Evolutionary conservation across 2,113 vertebrate species (phyloP).

Genomic region (Euleptes europaea): DNA sequence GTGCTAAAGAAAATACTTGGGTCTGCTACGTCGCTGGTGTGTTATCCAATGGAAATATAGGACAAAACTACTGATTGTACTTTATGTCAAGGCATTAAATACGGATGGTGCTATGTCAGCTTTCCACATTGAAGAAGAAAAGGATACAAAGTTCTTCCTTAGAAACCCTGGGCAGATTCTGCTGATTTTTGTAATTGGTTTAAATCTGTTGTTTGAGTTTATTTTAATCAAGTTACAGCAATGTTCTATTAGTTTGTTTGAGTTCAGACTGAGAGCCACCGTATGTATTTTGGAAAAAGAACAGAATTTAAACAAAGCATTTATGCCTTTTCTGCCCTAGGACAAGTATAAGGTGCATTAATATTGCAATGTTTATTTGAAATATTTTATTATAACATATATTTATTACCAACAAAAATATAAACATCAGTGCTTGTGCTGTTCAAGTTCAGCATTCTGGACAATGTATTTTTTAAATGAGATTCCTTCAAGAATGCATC

Average conservation of each 20-base stretch:
- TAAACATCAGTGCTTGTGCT: constrained; percentile 44
- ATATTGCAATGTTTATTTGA: constrained; percentile 81
- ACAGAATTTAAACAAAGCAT: constrained; percentile 76
- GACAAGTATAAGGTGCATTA: constrained; percentile 73
- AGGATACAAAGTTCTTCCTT: constrained; percentile 46
- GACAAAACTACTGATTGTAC: constrained; percentile 12
- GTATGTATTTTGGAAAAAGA: constrained; percentile 56
- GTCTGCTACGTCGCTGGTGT: background rate
- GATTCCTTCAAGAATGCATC: constrained; percentile 67
- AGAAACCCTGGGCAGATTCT: constrained; percentile 28
- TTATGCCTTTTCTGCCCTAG: constrained; percentile 70
- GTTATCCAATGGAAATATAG: constrained; percentile 11
- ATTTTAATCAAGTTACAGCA: background rate
- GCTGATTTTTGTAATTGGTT: background rate
- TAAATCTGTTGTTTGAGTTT: constrained; percentile 11
- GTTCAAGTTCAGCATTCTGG: constrained; percentile 58
- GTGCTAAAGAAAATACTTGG: background rate
- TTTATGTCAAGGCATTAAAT: constrained; percentile 53
- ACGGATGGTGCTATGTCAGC: constrained; percentile 27
- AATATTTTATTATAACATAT: constrained; percentile 79
- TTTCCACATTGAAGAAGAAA: constrained; percentile 34
- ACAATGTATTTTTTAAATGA: constrained; percentile 67
- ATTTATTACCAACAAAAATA: constrained; percentile 74
- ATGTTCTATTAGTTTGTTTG: constrained; percentile 23
- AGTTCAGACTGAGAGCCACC: constrained; percentile 13